Percentiles rank a stretch among this genome's conserved stretches.
Conservation (phyloP, 2,113 vertebrate genomes). For the Channa maculata region DNA sequence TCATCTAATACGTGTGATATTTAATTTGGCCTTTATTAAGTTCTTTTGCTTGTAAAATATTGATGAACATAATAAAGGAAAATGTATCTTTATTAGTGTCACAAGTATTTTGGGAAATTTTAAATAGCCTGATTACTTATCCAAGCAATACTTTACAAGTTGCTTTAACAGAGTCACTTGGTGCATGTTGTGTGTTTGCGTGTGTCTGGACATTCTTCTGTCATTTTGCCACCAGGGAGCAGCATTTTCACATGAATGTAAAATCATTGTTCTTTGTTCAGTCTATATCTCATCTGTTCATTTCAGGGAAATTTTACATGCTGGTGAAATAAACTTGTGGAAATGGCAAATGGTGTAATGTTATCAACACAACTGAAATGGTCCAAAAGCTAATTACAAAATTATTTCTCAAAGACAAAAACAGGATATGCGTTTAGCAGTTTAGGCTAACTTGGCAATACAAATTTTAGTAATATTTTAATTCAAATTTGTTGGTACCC, state of each 20-base stretch:
- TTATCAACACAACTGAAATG: conserved; percentile 10
- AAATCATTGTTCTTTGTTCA: conserved; percentile 56
- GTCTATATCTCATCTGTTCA: conserved; percentile 47
- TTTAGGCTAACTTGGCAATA: not conserved
- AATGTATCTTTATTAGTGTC: conserved; percentile 69
- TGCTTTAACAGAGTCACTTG: conserved; percentile 12
- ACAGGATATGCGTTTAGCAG: not conserved
- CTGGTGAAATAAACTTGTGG: conserved; percentile 67
- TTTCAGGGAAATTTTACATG: conserved; percentile 72
- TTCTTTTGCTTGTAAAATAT: conserved; percentile 85
- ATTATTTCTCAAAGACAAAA: not conserved
- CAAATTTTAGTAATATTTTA: too few relatives aligned
- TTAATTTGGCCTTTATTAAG: conserved; percentile 84
- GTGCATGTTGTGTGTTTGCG: not conserved
- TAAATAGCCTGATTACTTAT: conserved; percentile 6
- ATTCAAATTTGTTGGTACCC: too few relatives aligned
- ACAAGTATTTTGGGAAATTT: conserved; percentile 50
- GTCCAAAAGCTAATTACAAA: not conserved
- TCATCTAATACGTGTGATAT: conserved; percentile 75
- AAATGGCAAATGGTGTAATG: conserved; percentile 34
- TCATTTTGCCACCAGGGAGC: conserved; percentile 72
- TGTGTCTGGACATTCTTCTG: conserved; percentile 13
- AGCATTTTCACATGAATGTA: conserved; percentile 67
- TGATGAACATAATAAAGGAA: conserved; percentile 83
- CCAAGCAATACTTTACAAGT: conserved; percentile 5